Conservation (phyloP, 2,113 vertebrate genomes). For the Candoia aspera region DNA sequence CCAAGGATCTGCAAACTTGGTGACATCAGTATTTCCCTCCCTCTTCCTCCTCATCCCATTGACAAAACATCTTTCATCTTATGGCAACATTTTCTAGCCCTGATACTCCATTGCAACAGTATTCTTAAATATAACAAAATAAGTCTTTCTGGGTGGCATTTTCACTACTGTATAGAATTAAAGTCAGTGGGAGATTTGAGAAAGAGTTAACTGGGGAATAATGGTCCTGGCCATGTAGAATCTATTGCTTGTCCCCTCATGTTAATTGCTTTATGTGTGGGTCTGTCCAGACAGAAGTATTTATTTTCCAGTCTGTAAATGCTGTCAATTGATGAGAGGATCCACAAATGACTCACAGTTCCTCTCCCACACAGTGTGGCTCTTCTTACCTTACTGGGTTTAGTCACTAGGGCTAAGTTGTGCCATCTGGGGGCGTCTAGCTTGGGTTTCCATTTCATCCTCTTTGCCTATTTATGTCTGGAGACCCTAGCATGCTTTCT, state of each 20-base stretch:
- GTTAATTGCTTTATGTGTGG: background rate
- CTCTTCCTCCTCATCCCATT: background rate
- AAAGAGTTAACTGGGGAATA: background rate
- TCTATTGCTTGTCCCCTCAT: background rate
- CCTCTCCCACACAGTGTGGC: constrained; percentile 63
- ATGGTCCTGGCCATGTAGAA: background rate
- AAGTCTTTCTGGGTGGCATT: background rate
- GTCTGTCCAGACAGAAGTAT: background rate
- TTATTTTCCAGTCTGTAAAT: background rate
- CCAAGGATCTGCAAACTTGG: background rate
- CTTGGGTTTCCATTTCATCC: constrained; percentile 23
- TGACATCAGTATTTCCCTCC: background rate
- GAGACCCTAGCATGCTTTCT: background rate
- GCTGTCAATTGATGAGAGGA: constrained; percentile 37
- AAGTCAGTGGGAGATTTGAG: background rate
- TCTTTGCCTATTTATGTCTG: constrained; percentile 13
- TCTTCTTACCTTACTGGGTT: constrained; percentile 73
- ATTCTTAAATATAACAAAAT: background rate
- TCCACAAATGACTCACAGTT: constrained; percentile 58
- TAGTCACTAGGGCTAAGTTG: constrained; percentile 60
- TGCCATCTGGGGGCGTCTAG: constrained; percentile 38
- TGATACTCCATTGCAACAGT: constrained; percentile 1
- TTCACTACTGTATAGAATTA: background rate
- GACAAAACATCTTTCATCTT: background rate
- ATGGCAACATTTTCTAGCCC: background rate